Evolutionary conservation across 2,888 invertebrate species (phyloP).

Genomic region (Meganola albula): DNA sequence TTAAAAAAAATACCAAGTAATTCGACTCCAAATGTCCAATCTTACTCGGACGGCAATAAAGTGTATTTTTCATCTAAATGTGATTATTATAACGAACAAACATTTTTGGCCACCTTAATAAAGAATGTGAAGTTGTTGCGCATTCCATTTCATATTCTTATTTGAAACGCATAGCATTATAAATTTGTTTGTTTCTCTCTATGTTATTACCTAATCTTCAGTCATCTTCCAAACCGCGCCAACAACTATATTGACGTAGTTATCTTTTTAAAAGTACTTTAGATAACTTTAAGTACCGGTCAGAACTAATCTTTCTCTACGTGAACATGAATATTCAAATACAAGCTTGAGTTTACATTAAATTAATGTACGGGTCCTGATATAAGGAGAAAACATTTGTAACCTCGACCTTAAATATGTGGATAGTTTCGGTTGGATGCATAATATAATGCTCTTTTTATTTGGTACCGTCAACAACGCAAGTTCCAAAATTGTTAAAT

Average conservation of each 20-base stretch:
- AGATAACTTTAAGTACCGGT: constrained; percentile 38
- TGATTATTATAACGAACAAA: no score
- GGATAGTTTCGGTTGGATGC: constrained; percentile 33
- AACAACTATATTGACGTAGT: constrained; percentile 28
- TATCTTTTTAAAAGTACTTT: constrained; percentile 36
- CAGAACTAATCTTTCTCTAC: constrained; percentile 44
- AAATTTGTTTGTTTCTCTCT: constrained; percentile 16
- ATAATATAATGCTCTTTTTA: constrained; percentile 34
- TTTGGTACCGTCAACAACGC: constrained; percentile 33
- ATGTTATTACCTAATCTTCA: constrained; percentile 20
- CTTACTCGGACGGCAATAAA: no score
- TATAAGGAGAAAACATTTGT: constrained; percentile 41
- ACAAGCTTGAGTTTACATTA: constrained; percentile 37
- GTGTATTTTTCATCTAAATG: no score
- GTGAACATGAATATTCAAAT: constrained; percentile 54
- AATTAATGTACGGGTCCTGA: constrained; percentile 43
- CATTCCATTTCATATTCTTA: no score
- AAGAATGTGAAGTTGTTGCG: no score
- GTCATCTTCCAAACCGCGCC: constrained; percentile 36
- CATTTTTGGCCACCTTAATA: no score
- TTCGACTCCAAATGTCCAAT: no score
- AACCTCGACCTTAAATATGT: constrained; percentile 27
- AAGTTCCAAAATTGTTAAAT: no score
- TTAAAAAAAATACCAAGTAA: no score
- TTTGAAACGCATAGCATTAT: no score